Evolutionary conservation across 2,797 vertebrate species (phyloP).

Genomic region (Sylvilagus floridanus): DNA sequence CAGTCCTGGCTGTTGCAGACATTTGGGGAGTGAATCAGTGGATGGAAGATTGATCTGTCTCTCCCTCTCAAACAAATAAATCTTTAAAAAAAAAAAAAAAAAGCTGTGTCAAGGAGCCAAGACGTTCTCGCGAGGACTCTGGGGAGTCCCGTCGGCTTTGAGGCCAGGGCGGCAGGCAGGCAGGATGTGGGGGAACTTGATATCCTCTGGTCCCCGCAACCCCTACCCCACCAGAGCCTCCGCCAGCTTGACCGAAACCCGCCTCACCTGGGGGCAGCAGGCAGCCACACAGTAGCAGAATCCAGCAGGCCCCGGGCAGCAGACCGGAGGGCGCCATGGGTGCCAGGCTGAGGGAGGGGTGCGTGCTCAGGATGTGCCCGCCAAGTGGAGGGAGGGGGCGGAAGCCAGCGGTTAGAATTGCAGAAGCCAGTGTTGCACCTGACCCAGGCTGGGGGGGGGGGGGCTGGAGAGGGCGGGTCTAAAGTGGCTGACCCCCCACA

Average conservation of each 20-base stretch:
- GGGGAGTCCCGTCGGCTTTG: not conserved
- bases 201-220: no score
- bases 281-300: not conserved
- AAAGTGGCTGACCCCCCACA: no score
- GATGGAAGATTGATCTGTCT: no score
- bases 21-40: no score
- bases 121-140: not conserved
- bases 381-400: not conserved
- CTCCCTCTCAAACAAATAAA: no score
- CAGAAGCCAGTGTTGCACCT: not conserved
- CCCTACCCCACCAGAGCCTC: not conserved
- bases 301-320: not conserved
- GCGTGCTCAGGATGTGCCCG: not conserved
- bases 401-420: not conserved
- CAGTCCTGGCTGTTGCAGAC: no score
- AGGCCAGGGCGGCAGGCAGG: not conserved
- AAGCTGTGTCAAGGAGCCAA: not conserved
- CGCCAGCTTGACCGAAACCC: not conserved
- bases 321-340: not conserved
- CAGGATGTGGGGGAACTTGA: not conserved
- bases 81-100: no score
- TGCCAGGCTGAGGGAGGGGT: not conserved
- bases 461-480: no score
- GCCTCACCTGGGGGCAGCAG: conserved; percentile 62
- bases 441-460: not conserved